Conservation (phyloP, 1,140 invertebrate species). For the Rhyacophila brunnea region DNA sequence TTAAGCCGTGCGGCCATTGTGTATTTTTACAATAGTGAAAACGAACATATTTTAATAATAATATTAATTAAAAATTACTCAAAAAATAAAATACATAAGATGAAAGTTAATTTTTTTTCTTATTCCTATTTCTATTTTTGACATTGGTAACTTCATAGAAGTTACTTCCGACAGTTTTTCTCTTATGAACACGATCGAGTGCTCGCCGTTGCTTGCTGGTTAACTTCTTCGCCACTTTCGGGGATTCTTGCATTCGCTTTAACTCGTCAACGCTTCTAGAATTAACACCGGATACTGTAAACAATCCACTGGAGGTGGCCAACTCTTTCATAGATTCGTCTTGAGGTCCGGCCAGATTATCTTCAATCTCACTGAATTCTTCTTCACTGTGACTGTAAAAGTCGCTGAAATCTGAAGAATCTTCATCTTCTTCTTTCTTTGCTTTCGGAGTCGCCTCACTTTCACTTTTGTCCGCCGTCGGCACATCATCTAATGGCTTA, state of each 20-base stretch:
- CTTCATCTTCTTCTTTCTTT: constrained; percentile 44
- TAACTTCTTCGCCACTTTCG: constrained; percentile 52
- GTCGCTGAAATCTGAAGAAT: constrained; percentile 58
- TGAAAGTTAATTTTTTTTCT: constrained; percentile 48
- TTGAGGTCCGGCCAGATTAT: constrained; percentile 47
- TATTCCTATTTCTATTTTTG: constrained; percentile 79
- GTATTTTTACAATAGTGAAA: too few relatives aligned
- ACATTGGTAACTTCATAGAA: constrained; percentile 93
- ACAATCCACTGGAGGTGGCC: constrained; percentile 60
- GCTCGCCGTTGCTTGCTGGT: constrained; percentile 78
- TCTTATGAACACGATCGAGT: constrained; percentile 69
- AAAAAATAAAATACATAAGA: background rate
- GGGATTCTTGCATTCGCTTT: constrained; percentile 37
- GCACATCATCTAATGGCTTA: constrained; percentile 55
- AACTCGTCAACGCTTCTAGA: constrained; percentile 37
- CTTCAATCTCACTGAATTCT: constrained; percentile 49
- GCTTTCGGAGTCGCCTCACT: constrained; percentile 13
- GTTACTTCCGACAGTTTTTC: constrained; percentile 88
- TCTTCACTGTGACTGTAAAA: constrained; percentile 63
- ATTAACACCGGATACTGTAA: constrained; percentile 54
- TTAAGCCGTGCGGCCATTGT: too few relatives aligned
- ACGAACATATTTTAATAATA: too few relatives aligned
- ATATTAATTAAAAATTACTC: background rate
- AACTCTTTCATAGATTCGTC: constrained; percentile 45
- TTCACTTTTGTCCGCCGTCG: constrained; percentile 36